Conservation (phyloP, 2,113 vertebrate genomes). For the Charadrius vociferus region DNA sequence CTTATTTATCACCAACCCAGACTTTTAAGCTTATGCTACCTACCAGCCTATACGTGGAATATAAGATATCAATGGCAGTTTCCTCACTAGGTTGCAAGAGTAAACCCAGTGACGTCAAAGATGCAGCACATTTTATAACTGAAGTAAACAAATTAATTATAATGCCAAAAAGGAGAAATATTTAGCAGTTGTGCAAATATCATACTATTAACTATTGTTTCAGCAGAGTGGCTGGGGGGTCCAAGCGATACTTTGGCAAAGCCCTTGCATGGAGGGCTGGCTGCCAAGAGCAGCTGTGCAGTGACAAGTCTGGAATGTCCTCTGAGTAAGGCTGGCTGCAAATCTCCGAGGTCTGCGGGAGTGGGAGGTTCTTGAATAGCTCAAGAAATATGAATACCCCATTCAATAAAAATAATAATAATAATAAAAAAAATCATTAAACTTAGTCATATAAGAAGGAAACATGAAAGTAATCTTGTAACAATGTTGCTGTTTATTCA, state of each 20-base stretch:
- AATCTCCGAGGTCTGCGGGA: not conserved
- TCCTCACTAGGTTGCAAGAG: not conserved
- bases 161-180: not conserved
- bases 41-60: not conserved
- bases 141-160: not conserved
- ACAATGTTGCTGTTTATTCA: constrained; percentile 65
- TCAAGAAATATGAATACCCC: constrained; percentile 49
- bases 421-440: constrained; percentile 39
- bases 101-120: not conserved
- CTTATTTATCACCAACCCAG: not conserved
- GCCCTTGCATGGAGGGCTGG: not conserved
- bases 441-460: constrained; percentile 68
- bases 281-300: constrained; percentile 54
- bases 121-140: not conserved
- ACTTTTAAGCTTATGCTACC: not conserved
- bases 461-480: constrained; percentile 60
- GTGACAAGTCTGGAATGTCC: constrained; percentile 46
- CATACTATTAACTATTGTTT: not conserved
- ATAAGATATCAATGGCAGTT: not conserved
- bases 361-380: constrained; percentile 30
- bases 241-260: not conserved
- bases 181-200: not conserved
- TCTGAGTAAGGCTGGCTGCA: constrained; percentile 54
- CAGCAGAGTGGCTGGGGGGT: not conserved
- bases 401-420: constrained; percentile 39